A percentile compares a stretch with the other conserved stretches of the same genome.
phyloP scores from a whole-genome alignment of 2,888 invertebrate species.

The Acleris sparsana region DNA sequence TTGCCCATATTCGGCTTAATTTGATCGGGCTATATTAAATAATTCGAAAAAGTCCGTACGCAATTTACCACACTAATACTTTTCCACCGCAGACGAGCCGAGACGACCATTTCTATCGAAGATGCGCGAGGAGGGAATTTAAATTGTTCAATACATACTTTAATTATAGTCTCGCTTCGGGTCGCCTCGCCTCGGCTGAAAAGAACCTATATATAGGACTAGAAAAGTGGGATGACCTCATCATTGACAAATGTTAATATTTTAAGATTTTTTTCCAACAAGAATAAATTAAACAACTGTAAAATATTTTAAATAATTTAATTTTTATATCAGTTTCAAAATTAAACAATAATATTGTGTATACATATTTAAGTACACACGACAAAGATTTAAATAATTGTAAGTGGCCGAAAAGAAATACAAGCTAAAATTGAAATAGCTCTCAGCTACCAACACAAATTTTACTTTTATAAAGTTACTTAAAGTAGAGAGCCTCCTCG shows the following conservation, averaged over 20 bases:
- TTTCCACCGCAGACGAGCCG: too few relatives aligned
- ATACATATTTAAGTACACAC: conserved; percentile 18
- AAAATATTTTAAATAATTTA: conserved; percentile 20
- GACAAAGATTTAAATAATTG: background rate
- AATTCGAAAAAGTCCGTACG: too few relatives aligned
- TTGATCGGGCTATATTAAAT: too few relatives aligned
- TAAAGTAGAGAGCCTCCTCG: conserved; percentile 24
- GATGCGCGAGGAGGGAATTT: too few relatives aligned
- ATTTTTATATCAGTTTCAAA: conserved; percentile 28
- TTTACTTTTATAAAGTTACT: conserved; percentile 6
- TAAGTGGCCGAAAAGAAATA: conserved; percentile 7
- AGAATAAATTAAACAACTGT: conserved; percentile 15
- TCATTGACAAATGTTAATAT: background rate
- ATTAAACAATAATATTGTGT: conserved; percentile 8
- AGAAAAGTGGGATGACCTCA: background rate
- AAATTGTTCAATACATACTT: too few relatives aligned
- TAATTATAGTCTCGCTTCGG: too few relatives aligned
- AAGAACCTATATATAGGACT: too few relatives aligned
- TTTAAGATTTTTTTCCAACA: too few relatives aligned
- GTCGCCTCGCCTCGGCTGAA: too few relatives aligned
- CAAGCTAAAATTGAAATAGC: background rate
- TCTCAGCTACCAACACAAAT: conserved; percentile 1
- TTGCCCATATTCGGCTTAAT: too few relatives aligned
- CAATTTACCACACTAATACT: too few relatives aligned
- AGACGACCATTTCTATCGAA: too few relatives aligned